Evolutionary conservation across 2,797 vertebrate species (phyloP), one percentile per base, ranked within the genome.

Genomic region (Glyptemys insculpta): DNA sequence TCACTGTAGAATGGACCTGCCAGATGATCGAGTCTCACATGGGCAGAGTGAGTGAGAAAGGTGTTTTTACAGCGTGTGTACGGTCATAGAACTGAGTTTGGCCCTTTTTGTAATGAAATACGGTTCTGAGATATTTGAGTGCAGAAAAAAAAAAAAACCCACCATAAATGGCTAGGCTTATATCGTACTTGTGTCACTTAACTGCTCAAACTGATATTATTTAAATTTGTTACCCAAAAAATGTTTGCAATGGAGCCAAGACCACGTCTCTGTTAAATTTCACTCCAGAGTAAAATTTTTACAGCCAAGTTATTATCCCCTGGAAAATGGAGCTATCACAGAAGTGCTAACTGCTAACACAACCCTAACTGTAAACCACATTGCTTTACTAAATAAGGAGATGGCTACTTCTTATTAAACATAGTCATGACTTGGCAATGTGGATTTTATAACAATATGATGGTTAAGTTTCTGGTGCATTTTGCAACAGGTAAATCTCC

Each of bases 401-500:
- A n/a, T 74, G 68, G 23, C 12, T 49, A 47, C 56, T 83, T 72
- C 84, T 57, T 88, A 52, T 94, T 87, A 72, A 93, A 57, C 37
- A 1, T 23, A 41, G 59, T 3, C 3, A 0, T 47, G 81, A 92
- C 80, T 14, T 81, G 88, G 96, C 94, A 91, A 50, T 53, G 91
- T 85, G 54, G 89, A 54, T 74, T 54, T 96, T 86, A 89, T 52
- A 54, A 0, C 6, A 44, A 34, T 49, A 83, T 19, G 68, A 34
- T 87, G 80, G 85, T 97, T 49, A 78, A 68, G 56, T 62, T 89
- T 54, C 79, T 81, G 50, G 11, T 85, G 56, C 29, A 12, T 97
- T 96, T 97, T 94, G 96, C 89, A 97, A 87, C 94, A 96, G 95
- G 91, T 94, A 93, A 74, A 53, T 92, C 91, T 96, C 90, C 94